phyloP scores from a whole-genome alignment of 2,113 vertebrate genomes.

The Onychostoma macrolepis region DNA sequence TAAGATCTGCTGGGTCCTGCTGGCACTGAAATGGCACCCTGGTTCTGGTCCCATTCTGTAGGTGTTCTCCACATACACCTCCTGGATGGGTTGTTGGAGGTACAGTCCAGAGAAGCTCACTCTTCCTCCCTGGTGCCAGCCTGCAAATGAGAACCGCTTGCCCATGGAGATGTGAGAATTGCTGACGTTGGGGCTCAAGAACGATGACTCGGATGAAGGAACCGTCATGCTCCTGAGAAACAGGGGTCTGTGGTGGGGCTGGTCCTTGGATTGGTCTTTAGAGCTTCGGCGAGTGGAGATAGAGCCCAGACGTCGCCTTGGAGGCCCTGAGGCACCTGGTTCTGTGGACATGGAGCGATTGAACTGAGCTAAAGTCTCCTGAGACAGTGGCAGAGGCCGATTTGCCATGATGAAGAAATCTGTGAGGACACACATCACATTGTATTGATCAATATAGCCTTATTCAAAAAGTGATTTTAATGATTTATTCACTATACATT shows the following conservation, averaged over 20 bases:
- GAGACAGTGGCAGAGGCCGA: constrained; percentile 51
- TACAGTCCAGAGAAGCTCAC: constrained; percentile 79
- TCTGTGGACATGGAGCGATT: constrained; percentile 47
- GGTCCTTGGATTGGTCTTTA: constrained; percentile 57
- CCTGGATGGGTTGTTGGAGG: constrained; percentile 62
- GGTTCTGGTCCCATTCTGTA: constrained; percentile 66
- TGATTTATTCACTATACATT: not conserved
- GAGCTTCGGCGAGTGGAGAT: constrained; percentile 57
- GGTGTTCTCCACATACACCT: constrained; percentile 67
- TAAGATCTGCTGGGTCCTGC: constrained; percentile 60
- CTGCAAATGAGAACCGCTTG: constrained; percentile 71
- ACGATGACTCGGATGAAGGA: constrained; percentile 45
- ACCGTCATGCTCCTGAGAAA: constrained; percentile 34
- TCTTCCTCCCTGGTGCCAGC: constrained; percentile 65
- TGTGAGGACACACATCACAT: constrained; percentile 1
- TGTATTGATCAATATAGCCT: not conserved
- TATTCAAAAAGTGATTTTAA: not conserved
- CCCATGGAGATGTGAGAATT: not conserved
- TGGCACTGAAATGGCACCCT: constrained; percentile 64
- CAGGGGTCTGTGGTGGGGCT: constrained; percentile 21
- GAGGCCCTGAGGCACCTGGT: not conserved
- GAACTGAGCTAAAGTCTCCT: constrained; percentile 57
- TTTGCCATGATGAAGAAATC: constrained; percentile 55
- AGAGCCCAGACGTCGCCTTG: not conserved
- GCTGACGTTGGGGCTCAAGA: constrained; percentile 58